Conservation (phyloP, 2,113 vertebrate genomes). For the Seriola dumerili region DNA sequence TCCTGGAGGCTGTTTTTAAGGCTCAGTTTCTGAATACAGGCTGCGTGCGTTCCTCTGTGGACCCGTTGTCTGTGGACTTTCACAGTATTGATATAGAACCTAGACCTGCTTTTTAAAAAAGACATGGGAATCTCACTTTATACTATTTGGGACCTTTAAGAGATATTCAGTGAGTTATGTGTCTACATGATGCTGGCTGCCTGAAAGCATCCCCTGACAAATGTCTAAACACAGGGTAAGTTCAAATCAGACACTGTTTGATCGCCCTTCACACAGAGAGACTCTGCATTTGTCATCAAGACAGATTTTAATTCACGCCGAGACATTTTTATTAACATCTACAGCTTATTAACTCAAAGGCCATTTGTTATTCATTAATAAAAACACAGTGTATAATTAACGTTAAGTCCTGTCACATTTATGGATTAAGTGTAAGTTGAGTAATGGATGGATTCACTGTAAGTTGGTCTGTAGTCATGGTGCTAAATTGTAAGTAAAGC, state of each 20-base stretch:
- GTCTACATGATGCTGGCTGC: background rate
- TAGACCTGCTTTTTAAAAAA: no score
- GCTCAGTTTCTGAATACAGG: no score
- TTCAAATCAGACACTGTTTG: background rate
- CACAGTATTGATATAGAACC: no score
- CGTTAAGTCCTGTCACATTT: slow-evolving; percentile 27
- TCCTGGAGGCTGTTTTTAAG: no score
- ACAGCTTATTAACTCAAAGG: slow-evolving; percentile 30
- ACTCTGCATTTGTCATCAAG: slow-evolving; percentile 35
- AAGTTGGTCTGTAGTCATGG: background rate
- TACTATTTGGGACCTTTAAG: background rate
- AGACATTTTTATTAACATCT: slow-evolving; percentile 37
- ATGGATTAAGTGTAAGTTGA: slow-evolving; percentile 14
- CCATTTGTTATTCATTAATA: slow-evolving; percentile 24
- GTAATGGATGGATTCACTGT: background rate
- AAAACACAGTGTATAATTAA: slow-evolving; percentile 30
- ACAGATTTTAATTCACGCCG: slow-evolving; percentile 32
- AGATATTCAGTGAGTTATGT: slow-evolving; percentile 11
- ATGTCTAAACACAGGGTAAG: background rate
- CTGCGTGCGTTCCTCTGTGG: no score
- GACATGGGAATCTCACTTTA: no score
- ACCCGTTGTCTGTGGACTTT: no score
- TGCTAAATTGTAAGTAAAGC: slow-evolving; percentile 24
- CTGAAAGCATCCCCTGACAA: background rate
- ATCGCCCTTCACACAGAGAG: slow-evolving; percentile 4